These are phyloP conservation scores for Hecatera dysodea DNA, from an alignment of 2,888 invertebrate genomes.

Conservation along the genomic window DNA sequence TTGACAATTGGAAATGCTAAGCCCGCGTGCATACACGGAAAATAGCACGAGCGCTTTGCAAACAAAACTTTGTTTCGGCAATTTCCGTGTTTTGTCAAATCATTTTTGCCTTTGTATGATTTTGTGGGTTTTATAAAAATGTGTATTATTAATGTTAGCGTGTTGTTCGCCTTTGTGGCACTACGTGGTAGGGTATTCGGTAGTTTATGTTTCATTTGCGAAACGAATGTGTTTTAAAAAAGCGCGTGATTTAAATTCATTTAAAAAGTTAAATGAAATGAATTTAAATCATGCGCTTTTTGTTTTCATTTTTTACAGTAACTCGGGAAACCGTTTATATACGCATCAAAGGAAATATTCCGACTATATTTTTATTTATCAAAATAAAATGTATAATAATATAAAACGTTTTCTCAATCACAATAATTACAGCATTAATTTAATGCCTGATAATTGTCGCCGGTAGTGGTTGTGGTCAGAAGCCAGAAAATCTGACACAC, in stretches of 20 bases:
- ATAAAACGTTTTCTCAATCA: too few relatives aligned
- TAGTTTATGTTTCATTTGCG: conserved; percentile 26
- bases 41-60: conserved; percentile 41
- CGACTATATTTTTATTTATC: too few relatives aligned
- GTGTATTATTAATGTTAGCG: conserved; percentile 10
- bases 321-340: not conserved
- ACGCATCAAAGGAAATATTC: not conserved
- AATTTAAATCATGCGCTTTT: not conserved
- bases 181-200: conserved; percentile 14
- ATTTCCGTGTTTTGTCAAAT: conserved; percentile 53
- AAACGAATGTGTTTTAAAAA: conserved; percentile 10
- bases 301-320: not conserved
- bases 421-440: not conserved
- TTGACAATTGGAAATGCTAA: conserved; percentile 60
- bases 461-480: too few relatives aligned
- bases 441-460: too few relatives aligned
- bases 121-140: conserved; percentile 32
- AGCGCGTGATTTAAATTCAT: not conserved
- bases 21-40: conserved; percentile 39
- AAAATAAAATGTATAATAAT: not conserved
- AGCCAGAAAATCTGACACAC: too few relatives aligned
- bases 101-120: conserved; percentile 40
- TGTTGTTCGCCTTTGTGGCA: conserved; percentile 16
- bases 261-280: too few relatives aligned
- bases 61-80: conserved; percentile 46